A percentile compares a stretch with the other conserved stretches of the same genome.
phyloP scores from a whole-genome alignment of 1,140 invertebrate genomes.

The Drosophila biarmipes region DNA sequence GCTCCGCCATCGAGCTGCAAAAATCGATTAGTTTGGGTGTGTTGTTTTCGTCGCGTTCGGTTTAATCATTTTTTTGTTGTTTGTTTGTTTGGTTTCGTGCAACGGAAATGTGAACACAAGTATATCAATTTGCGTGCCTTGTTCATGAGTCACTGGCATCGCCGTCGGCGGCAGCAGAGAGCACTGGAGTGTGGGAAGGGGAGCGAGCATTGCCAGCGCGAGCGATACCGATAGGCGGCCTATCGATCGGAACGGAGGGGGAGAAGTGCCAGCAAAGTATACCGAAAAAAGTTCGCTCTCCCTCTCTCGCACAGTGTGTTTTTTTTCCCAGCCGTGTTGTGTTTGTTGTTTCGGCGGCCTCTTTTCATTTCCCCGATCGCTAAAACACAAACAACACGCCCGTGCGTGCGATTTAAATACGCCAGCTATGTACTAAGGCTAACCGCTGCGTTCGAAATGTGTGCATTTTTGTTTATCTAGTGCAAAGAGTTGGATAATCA shows the following conservation, averaged over 20 bases:
- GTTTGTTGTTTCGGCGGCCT: conserved; percentile 41
- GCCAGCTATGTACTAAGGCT: conserved; percentile 3
- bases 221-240: conserved; percentile 18
- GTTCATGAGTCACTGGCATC: conserved; percentile 17
- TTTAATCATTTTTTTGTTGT: conserved; percentile 21
- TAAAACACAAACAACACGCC: conserved; percentile 25
- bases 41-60: conserved; percentile 37
- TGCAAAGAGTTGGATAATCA: conserved; percentile 46
- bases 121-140: conserved; percentile 8
- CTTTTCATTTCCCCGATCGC: conserved; percentile 21
- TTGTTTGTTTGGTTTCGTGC: conserved; percentile 18
- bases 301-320: conserved; percentile 2
- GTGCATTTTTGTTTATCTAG: conserved; percentile 53
- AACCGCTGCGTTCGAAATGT: conserved; percentile 27
- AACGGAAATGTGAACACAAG: conserved; percentile 27
- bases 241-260: conserved; percentile 22
- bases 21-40: conserved; percentile 27
- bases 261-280: conserved; percentile 31
- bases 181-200: conserved; percentile 9
- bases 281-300: conserved; percentile 10
- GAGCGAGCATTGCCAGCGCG: conserved; percentile 33
- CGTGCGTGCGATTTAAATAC: conserved; percentile 25
- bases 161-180: not conserved
- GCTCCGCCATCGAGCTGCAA: not conserved
- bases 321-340: conserved; percentile 10